These are phyloP conservation scores for Cryptus viduatorius DNA, from an alignment of 2,888 invertebrate genomes.

Conservation along the genomic window DNA sequence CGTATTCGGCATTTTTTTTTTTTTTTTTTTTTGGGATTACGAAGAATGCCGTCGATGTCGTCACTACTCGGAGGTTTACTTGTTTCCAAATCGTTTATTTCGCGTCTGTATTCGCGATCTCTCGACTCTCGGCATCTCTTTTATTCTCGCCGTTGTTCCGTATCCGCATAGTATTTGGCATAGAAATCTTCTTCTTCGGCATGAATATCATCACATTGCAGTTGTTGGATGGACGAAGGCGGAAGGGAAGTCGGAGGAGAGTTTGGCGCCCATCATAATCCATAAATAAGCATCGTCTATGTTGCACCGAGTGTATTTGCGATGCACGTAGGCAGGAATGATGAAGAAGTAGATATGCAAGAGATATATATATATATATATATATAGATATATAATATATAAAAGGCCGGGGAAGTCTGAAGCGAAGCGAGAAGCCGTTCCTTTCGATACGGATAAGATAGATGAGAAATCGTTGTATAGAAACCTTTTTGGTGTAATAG, in stretches of 20 bases:
- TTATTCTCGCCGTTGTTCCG: slow-evolving; percentile 32
- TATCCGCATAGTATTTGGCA: slow-evolving; percentile 63
- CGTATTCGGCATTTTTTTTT: background rate
- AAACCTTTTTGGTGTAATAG: background rate
- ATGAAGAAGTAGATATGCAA: slow-evolving; percentile 13
- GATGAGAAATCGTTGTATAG: slow-evolving; percentile 13
- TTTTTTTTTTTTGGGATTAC: too few relatives aligned
- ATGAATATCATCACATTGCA: slow-evolving; percentile 57
- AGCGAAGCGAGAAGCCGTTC: background rate
- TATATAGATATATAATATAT: background rate
- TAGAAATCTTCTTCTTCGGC: slow-evolving; percentile 53
- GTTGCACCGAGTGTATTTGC: slow-evolving; percentile 64
- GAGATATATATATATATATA: background rate
- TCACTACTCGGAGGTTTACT: slow-evolving; percentile 15
- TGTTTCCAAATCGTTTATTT: slow-evolving; percentile 36
- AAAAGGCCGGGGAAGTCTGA: background rate
- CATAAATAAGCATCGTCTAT: slow-evolving; percentile 79
- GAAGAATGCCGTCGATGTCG: slow-evolving; percentile 40
- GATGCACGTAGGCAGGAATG: slow-evolving; percentile 65
- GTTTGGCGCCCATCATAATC: slow-evolving; percentile 75
- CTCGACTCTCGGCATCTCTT: background rate
- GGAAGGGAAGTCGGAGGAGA: slow-evolving; percentile 24
- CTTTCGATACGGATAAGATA: slow-evolving; percentile 9
- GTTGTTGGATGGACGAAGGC: slow-evolving; percentile 38
- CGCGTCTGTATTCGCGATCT: background rate